Evolutionary conservation across 2,797 vertebrate species (phyloP), one percentile per base, ranked within the genome.

Genomic region (Alcedo quadribrachys): DNA sequence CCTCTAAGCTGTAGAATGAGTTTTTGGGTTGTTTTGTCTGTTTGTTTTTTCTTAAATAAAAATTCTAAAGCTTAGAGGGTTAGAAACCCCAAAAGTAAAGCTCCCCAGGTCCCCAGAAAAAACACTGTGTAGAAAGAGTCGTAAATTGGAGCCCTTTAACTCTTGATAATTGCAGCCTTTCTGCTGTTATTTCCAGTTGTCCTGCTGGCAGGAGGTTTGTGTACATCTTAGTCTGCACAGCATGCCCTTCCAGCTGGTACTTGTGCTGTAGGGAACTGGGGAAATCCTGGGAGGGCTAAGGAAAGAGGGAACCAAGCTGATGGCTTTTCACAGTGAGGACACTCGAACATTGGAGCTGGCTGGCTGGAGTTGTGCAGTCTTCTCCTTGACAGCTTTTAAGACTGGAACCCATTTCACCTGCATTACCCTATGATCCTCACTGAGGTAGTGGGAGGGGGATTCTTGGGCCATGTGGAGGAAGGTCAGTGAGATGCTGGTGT

Each of bases 181-280:
- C 42, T 3, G 14, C 1, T 69, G 4, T 22, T 5, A 5, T 42
- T 87, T 68, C 37, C 1, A 0, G 66, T 70, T 63, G n/a, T 37
- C 54, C 15, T 75, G 37, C n/a, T 71, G 80, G 19, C 37, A 16
- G 37, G 33, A 76, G 40, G 24, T 87, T 85, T 69, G 27, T 53
- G 32, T 45, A 4, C 25, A 14, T 46, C 33, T 46, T 42, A 18
- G 58, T 43, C 42, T 32, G 75, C 61, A 15, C 50, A 57, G 57
- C n/a, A 12, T 0, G 0, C 15, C 83, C 20, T 68, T 58, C 50
- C n/a, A 54, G 73, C 61, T 92, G 54, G 32, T 86, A 0, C 67
- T 58, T 90, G 42, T 51, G 87, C 68, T 74, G 1, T 71, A 20
- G 2, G 3, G 27, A 65, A 24, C 28, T 58, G 32, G 24, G 61